Conservation (phyloP, 2,797 vertebrate species). For the Pseudochirops cupreus region DNA sequence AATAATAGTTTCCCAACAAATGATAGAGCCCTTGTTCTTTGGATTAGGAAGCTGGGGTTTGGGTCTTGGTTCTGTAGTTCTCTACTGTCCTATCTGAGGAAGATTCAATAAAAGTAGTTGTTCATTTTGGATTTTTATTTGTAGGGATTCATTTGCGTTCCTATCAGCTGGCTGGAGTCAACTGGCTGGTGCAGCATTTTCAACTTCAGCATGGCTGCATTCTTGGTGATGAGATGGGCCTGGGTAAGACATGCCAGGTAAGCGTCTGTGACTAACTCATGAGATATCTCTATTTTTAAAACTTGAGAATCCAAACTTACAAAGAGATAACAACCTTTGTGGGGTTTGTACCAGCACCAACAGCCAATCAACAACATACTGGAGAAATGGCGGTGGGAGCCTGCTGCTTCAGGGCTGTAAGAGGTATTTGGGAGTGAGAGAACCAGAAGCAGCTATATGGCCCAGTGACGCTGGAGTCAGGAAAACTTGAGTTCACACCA, state of each 20-base stretch:
- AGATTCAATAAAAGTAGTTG: neutral
- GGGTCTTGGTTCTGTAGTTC: neutral
- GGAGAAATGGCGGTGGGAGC: neutral
- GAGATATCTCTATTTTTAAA: neutral
- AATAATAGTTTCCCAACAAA: neutral
- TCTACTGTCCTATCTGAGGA: neutral
- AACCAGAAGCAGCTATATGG: neutral
- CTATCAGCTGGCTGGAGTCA: conserved; percentile 93
- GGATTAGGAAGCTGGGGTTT: fast-evolving
- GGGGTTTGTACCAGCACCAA: neutral
- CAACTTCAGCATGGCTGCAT: conserved; percentile 91
- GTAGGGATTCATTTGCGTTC: conserved; percentile 89
- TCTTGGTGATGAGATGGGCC: conserved; percentile 96
- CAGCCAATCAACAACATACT: neutral
- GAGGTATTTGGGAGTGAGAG: neutral
- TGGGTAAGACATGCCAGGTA: conserved; percentile 98
- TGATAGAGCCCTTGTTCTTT: neutral
- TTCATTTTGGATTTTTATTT: conserved; percentile 20
- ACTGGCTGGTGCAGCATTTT: conserved; percentile 90
- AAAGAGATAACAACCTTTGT: neutral
- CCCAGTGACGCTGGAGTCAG: neutral
- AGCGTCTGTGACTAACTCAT: neutral
- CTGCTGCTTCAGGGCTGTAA: neutral
- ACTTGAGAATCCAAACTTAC: neutral
- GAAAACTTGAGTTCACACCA: neutral